Conservation (phyloP, 2,888 invertebrate species). For the Aphodius granarius region DNA sequence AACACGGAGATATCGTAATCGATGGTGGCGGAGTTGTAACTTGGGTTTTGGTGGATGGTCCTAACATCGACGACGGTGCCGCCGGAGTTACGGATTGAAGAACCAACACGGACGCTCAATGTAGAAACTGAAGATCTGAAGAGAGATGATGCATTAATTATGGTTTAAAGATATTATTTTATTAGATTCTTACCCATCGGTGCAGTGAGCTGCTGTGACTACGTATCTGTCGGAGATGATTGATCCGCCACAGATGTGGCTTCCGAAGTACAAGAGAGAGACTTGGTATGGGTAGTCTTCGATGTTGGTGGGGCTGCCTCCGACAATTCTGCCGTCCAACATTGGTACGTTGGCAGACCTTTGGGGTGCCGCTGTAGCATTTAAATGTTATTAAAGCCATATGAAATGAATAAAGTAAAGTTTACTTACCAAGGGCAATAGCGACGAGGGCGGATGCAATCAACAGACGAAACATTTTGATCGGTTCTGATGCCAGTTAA, state of each 20-base stretch:
- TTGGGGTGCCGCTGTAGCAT: constrained; percentile 1
- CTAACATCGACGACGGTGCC: constrained; percentile 17
- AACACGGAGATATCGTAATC: constrained; percentile 31
- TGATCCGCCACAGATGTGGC: constrained; percentile 28
- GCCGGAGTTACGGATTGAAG: constrained; percentile 22
- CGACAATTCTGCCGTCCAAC: constrained; percentile 27
- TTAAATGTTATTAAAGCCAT: neutral
- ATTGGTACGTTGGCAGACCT: neutral
- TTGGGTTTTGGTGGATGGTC: constrained; percentile 24
- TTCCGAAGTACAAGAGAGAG: constrained; percentile 18
- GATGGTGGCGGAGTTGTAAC: constrained; percentile 18
- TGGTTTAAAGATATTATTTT: no score
- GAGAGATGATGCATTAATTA: no score
- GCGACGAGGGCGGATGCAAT: constrained; percentile 13
- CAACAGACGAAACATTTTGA: constrained; percentile 20
- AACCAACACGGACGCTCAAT: constrained; percentile 28
- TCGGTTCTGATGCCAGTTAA: neutral
- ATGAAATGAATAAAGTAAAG: neutral
- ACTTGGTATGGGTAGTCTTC: constrained; percentile 24
- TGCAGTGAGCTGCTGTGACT: constrained; percentile 30
- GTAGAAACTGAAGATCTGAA: constrained; percentile 4
- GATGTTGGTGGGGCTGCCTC: constrained; percentile 19
- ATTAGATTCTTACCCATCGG: constrained; percentile 16
- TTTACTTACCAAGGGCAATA: constrained; percentile 18
- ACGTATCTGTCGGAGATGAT: constrained; percentile 14